A percentile compares a stretch with the other conserved stretches of the same genome.
Evolutionary conservation across 2,113 vertebrate genomes (phyloP).

Genomic region (Pluvialis apricaria): DNA sequence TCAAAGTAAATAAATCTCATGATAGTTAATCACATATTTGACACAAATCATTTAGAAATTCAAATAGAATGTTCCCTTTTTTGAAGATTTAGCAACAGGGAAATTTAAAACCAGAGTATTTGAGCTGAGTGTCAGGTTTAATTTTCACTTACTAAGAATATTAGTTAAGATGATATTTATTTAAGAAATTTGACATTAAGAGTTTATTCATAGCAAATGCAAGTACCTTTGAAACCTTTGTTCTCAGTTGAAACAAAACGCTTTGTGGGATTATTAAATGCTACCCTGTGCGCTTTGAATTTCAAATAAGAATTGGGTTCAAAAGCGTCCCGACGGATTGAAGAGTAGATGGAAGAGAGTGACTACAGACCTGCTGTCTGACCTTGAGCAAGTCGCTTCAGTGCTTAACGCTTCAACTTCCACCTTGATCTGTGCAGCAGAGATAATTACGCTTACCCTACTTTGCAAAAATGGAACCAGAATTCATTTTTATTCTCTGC

Average conservation of each 20-base stretch:
- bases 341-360: background rate
- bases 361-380: background rate
- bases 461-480: background rate
- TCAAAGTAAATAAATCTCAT: background rate
- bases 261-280: background rate
- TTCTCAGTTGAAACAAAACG: conserved; percentile 4
- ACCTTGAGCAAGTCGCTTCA: background rate
- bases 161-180: background rate
- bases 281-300: background rate
- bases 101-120: background rate
- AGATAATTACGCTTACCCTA: background rate
- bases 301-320: background rate
- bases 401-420: accelerated
- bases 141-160: conserved; percentile 3
- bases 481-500: background rate
- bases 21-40: background rate
- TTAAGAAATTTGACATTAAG: background rate
- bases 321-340: background rate
- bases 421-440: background rate
- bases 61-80: background rate
- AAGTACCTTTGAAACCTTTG: background rate
- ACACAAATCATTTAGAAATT: background rate
- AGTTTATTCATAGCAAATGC: background rate
- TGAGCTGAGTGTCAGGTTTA: background rate
- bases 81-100: background rate